phyloP scores from a whole-genome alignment of 2,113 vertebrate species.

The Limnothrissa miodon region DNA sequence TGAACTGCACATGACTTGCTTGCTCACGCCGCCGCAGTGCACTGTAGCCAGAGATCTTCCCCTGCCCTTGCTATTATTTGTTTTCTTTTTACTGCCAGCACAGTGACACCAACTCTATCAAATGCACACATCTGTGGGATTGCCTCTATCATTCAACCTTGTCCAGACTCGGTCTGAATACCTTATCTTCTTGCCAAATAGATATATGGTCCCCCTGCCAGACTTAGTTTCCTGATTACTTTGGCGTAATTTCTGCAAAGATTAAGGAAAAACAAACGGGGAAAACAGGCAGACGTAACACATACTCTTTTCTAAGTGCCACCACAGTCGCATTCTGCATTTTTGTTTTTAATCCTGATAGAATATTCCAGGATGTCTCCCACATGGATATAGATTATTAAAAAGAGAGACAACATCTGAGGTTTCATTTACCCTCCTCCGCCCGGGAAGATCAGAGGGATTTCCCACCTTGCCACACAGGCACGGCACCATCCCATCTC shows the following conservation, averaged over 20 bases:
- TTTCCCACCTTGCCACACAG: neutral
- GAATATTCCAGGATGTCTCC: neutral
- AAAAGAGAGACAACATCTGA: neutral
- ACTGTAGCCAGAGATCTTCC: neutral
- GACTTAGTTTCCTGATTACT: neutral
- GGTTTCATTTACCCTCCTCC: slow-evolving; percentile 12
- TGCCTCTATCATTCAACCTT: slow-evolving; percentile 50
- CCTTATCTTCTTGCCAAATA: slow-evolving; percentile 42
- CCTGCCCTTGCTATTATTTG: slow-evolving; percentile 35
- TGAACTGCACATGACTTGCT: slow-evolving; percentile 13
- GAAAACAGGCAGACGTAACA: neutral
- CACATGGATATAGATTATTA: slow-evolving; percentile 8
- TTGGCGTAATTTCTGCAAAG: slow-evolving; percentile 12
- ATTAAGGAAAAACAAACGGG: neutral
- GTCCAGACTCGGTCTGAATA: slow-evolving; percentile 39
- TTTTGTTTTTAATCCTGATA: neutral
- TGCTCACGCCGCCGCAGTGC: slow-evolving; percentile 20
- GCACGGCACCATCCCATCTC: neutral
- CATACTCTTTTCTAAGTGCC: neutral
- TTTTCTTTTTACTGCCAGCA: slow-evolving; percentile 40
- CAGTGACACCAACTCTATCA: slow-evolving; percentile 43
- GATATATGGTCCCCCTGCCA: slow-evolving; percentile 40
- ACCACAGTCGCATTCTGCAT: neutral
- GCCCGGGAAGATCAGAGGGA: neutral
- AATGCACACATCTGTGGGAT: slow-evolving; percentile 43